Evolutionary conservation across 2,888 invertebrate species (phyloP).

Genomic region (Epinotia ramella): DNA sequence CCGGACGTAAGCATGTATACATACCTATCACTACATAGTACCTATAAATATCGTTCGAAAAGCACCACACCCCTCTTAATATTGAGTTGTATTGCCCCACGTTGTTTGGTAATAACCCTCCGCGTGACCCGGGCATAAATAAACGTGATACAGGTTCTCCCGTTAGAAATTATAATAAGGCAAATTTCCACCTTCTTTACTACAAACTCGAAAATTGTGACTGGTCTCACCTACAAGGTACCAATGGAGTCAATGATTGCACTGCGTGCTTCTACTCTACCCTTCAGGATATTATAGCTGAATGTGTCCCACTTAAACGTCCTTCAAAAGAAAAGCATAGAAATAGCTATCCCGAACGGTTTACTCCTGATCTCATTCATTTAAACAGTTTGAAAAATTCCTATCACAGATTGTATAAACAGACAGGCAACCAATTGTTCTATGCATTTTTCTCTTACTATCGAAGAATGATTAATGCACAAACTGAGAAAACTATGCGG

Average conservation of each 20-base stretch:
- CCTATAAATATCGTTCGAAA: no score
- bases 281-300: not conserved
- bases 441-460: conserved; percentile 6
- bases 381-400: not conserved
- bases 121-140: no score
- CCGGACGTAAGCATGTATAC: no score
- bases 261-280: not conserved
- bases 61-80: no score
- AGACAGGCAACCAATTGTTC: not conserved
- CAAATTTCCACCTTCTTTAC: not conserved
- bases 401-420: not conserved
- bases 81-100: no score
- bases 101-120: no score
- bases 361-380: not conserved
- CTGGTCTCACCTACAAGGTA: not conserved
- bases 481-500: not conserved
- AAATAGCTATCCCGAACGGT: not conserved
- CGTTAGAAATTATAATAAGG: not conserved
- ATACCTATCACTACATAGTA: no score
- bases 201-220: not conserved
- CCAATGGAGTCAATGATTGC: not conserved
- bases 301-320: not conserved
- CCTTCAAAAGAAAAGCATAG: not conserved
- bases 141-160: no score
- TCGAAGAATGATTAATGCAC: not conserved